These are phyloP conservation scores for Andrena marginata DNA, from an alignment of 2,888 invertebrate species.

Conservation along the genomic window DNA sequence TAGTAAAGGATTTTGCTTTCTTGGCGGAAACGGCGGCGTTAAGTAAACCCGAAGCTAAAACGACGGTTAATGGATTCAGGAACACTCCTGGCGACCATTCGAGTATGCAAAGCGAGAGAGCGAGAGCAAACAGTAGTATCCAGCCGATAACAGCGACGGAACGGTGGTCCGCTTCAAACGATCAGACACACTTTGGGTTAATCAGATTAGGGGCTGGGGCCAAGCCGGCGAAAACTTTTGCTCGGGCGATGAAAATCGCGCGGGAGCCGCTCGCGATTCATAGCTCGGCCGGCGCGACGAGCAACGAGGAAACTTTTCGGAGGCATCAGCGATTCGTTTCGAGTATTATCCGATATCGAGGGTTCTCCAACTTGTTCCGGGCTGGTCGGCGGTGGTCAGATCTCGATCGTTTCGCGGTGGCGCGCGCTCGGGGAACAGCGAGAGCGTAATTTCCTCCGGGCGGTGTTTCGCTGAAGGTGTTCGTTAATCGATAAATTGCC, in stretches of 20 bases:
- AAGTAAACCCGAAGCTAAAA: constrained; percentile 69
- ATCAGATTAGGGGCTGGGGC: constrained; percentile 68
- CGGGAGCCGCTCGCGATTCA: constrained; percentile 18
- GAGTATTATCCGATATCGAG: not conserved
- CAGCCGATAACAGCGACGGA: constrained; percentile 54
- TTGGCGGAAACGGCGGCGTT: constrained; percentile 65
- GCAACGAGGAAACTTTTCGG: too few relatives aligned
- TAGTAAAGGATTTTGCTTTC: constrained; percentile 70
- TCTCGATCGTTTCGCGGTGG: not conserved
- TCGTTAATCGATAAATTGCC: constrained; percentile 53
- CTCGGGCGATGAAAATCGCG: constrained; percentile 3
- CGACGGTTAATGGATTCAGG: constrained; percentile 73
- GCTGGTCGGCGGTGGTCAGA: not conserved
- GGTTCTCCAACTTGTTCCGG: not conserved
- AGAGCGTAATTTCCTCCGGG: constrained; percentile 14
- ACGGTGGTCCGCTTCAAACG: constrained; percentile 66
- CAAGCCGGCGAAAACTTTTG: constrained; percentile 17
- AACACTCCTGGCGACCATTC: constrained; percentile 67
- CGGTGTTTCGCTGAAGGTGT: constrained; percentile 51
- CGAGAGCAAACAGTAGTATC: constrained; percentile 67
- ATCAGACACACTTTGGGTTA: constrained; percentile 75
- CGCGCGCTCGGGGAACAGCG: not conserved
- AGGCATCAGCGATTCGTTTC: not conserved
- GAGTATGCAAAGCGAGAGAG: constrained; percentile 70
- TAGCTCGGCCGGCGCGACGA: too few relatives aligned